Base-by-base conservation (phyloP, 2,113 vertebrate species). In the Sprattus sprattus region DNA sequence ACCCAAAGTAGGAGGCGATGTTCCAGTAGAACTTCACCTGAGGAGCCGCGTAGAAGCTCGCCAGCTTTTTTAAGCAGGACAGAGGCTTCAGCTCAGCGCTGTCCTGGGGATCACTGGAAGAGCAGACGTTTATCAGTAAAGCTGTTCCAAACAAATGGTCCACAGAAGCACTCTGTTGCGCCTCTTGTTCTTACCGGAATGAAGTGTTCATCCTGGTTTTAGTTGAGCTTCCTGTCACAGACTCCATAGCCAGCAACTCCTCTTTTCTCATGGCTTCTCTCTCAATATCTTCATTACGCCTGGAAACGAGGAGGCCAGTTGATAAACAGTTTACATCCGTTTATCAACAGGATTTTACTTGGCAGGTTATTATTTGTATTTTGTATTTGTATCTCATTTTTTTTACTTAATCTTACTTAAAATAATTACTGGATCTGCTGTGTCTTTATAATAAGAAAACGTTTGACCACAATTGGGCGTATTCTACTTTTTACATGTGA, bases 21-120 rank as follows among this genome's bases (percentile, higher is more conserved):
- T 97, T 99, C 93, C 96, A 95, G 93, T 95, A 97, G 93, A 99
- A 99, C 92, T 97, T 95, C 84, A 98, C 96, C 9, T 97, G 94
- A 0, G 98, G 97, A 0, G 97, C 95, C 0, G 87, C 93, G 93
- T 96, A 97, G 92, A 99, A 95, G 92, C 93, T 91, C 0, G 67
- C 88, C 83, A 97, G 84, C 2, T 93, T 95, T 0, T 83, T 92
- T 85, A 93, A 92, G 86, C 91, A 87, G n/a, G 91, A 64, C 89
- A 91, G 2, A 0, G 92, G 88, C 88, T 92, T 92, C 84, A 88
- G 83, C 67, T 44, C 88, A 83, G 1, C n/a, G 22, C 18, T 13
- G 3, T 82, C 22, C 6, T 11, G 25, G 4, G 1, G 46, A 4
- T 83, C 47, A 7, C 93, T 93, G 90, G 39, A 32, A 13, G 64